Evolutionary conservation across 2,888 invertebrate species (phyloP).

Genomic region (Strigamia crassipes): DNA sequence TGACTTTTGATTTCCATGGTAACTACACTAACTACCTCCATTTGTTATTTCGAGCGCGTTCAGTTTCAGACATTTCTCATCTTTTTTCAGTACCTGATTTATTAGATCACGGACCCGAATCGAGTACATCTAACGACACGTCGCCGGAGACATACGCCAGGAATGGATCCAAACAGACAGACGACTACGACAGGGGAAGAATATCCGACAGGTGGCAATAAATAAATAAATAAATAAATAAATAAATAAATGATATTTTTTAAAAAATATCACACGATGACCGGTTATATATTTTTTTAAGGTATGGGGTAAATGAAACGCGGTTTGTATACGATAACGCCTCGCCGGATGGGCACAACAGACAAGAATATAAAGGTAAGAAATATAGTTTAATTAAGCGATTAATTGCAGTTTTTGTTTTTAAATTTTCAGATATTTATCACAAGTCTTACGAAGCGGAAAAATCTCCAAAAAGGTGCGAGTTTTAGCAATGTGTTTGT

Average conservation of each 20-base stretch:
- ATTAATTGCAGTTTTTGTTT: background rate
- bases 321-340: constrained; percentile 13
- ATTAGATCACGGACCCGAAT: constrained; percentile 50
- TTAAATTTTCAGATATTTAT: background rate
- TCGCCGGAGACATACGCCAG: constrained; percentile 45
- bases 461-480: background rate
- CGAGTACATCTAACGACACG: constrained; percentile 49
- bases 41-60: background rate
- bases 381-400: background rate
- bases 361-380: constrained; percentile 16
- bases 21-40: background rate
- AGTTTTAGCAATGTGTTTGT: background rate
- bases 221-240: no score
- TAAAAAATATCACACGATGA: no score
- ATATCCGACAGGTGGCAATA: background rate
- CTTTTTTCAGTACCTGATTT: constrained; percentile 49
- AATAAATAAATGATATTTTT: no score
- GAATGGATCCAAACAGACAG: background rate
- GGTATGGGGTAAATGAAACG: background rate
- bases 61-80: background rate
- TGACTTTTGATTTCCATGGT: constrained; percentile 33
- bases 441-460: constrained; percentile 3
- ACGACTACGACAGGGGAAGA: constrained; percentile 28
- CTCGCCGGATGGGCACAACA: background rate
- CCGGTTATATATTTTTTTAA: no score